Evolutionary conservation across 1,140 invertebrate species (phyloP).

Genomic region (Helicoverpa armigera): DNA sequence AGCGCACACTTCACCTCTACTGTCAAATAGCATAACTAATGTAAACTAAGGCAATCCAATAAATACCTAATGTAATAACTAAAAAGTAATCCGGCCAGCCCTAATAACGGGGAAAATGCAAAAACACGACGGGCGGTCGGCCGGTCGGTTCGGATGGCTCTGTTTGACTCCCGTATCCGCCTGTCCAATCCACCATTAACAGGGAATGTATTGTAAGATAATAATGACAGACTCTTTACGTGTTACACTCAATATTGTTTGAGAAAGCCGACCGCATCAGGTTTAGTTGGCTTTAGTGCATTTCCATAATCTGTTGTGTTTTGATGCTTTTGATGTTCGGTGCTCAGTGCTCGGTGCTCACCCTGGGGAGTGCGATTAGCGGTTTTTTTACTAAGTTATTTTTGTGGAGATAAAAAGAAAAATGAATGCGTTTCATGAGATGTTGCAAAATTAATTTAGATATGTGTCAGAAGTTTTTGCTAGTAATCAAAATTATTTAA

Average conservation of each 20-base stretch:
- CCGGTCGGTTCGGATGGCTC: constrained; percentile 42
- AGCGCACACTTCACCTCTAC: too few species aligned
- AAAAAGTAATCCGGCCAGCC: constrained; percentile 51
- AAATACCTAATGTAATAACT: background rate
- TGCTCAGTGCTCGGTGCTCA: background rate
- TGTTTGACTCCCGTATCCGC: constrained; percentile 51
- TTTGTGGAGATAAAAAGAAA: too few species aligned
- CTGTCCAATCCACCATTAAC: constrained; percentile 50
- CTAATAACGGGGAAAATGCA: constrained; percentile 58
- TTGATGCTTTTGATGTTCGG: constrained; percentile 4
- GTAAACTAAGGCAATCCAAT: too few species aligned
- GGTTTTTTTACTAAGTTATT: background rate
- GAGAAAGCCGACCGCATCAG: constrained; percentile 24
- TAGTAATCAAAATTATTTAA: too few species aligned
- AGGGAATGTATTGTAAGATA: constrained; percentile 52
- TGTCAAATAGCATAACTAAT: too few species aligned
- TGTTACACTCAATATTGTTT: constrained; percentile 30
- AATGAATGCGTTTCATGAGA: too few species aligned
- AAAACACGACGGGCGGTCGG: constrained; percentile 57
- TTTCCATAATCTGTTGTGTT: constrained; percentile 31
- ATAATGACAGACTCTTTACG: constrained; percentile 44
- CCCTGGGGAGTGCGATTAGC: background rate
- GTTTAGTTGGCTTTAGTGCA: constrained; percentile 25
- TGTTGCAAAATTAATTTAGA: too few species aligned
- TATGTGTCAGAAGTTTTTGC: too few species aligned